A percentile compares a stretch with the other conserved stretches of the same genome.
phyloP scores from a whole-genome alignment of 2,888 invertebrate species.

The Hecatera dysodea region DNA sequence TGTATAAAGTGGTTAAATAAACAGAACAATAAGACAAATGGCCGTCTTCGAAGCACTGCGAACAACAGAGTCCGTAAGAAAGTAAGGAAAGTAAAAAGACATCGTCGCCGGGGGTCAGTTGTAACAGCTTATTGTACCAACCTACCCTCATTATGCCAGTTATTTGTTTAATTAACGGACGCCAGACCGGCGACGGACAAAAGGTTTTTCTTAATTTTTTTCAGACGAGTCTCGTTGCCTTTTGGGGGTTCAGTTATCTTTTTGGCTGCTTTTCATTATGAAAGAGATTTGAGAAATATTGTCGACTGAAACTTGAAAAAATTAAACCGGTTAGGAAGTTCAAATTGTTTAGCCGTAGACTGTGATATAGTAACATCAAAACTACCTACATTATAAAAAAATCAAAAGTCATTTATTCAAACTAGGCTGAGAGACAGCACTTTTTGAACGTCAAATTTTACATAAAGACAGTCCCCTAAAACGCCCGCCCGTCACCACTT shows the following conservation, averaged over 20 bases:
- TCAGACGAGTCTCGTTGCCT: slow-evolving; percentile 36
- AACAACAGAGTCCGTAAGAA: slow-evolving; percentile 48
- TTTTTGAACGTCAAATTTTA: too few relatives aligned
- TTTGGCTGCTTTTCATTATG: slow-evolving; percentile 43
- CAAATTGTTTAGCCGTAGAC: background rate
- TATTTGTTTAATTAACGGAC: slow-evolving; percentile 80
- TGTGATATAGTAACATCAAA: background rate
- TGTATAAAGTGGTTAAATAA: slow-evolving; percentile 51
- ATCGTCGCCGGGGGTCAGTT: slow-evolving; percentile 57
- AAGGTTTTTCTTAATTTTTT: slow-evolving; percentile 69
- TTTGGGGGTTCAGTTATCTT: slow-evolving; percentile 32
- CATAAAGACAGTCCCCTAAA: too few relatives aligned
- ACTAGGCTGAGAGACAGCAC: too few relatives aligned
- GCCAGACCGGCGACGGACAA: slow-evolving; percentile 71
- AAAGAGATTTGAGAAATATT: slow-evolving; percentile 11
- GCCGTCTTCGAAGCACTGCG: slow-evolving; percentile 29
- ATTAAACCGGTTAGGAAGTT: background rate
- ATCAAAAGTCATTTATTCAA: too few relatives aligned
- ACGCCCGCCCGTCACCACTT: too few relatives aligned
- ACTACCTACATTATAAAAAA: background rate
- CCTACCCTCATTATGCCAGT: slow-evolving; percentile 75
- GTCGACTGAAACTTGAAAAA: background rate
- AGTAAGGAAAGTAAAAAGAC: slow-evolving; percentile 57
- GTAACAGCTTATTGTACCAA: slow-evolving; percentile 71
- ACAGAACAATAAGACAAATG: slow-evolving; percentile 50